These are phyloP conservation scores for Fragariocoptes setiger DNA, from an alignment of 1,140 invertebrate species.

Conservation along the genomic window DNA sequence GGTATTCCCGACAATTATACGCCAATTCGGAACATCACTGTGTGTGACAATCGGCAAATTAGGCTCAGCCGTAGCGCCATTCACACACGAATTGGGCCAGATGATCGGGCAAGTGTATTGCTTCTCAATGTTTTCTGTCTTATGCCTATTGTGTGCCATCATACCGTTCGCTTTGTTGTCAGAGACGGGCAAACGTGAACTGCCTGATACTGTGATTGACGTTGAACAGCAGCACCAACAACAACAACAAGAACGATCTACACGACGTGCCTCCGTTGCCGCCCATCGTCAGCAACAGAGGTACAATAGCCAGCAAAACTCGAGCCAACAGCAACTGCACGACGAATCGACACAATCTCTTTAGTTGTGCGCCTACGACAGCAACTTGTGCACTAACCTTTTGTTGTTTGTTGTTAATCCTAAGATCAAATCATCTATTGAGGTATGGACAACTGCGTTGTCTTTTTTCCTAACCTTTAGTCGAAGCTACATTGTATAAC, in stretches of 20 bases:
- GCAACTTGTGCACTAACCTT: no score
- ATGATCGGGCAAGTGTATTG: background rate
- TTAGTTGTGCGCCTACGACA: no score
- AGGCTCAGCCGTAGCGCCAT: background rate
- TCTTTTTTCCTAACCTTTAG: no score
- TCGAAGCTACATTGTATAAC: no score
- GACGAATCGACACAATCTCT: no score
- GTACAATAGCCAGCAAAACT: background rate
- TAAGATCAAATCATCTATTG: no score
- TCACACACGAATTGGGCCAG: background rate
- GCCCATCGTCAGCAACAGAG: background rate
- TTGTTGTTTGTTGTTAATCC: no score
- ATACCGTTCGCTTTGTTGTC: background rate
- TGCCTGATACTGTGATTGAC: background rate
- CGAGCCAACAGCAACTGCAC: no score
- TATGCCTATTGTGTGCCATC: background rate
- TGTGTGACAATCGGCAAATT: background rate
- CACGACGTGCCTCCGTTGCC: background rate
- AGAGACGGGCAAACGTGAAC: background rate
- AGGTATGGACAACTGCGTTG: no score
- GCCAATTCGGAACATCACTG: background rate
- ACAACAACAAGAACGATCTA: background rate
- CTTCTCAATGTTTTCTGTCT: background rate
- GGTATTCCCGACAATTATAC: background rate
- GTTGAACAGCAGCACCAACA: background rate